Evolutionary conservation across 1,140 invertebrate genomes (phyloP).

Genomic region (Arctopsyche grandis): DNA sequence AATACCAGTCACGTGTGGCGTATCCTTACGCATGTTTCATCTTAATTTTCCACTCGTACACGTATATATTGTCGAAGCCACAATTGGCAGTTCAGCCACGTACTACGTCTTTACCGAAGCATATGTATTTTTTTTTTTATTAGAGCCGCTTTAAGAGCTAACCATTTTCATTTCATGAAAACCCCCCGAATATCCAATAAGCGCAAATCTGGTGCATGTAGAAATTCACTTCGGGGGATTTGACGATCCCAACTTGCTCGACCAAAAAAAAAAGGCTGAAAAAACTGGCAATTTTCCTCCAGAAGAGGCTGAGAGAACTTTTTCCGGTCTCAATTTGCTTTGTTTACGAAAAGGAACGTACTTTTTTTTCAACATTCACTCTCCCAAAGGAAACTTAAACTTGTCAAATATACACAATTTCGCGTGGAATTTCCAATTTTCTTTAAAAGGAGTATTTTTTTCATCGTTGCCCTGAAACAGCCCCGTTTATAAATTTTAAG

Average conservation of each 20-base stretch:
- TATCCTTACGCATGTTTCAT: background rate
- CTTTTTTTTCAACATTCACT: slow-evolving; percentile 13
- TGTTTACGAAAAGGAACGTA: background rate
- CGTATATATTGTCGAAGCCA: background rate
- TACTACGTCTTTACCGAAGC: background rate
- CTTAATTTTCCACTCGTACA: background rate
- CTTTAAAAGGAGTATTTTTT: slow-evolving; percentile 2
- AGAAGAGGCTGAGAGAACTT: background rate
- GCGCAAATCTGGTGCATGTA: slow-evolving; percentile 17
- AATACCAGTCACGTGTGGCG: background rate
- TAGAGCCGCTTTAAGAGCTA: background rate
- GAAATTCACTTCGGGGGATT: slow-evolving; percentile 20
- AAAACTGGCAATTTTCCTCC: slow-evolving; percentile 1
- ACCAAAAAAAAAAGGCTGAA: background rate
- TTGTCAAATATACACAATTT: slow-evolving; percentile 22
- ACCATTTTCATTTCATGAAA: slow-evolving; percentile 27
- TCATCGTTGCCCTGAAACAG: no score
- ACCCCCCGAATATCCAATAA: slow-evolving; percentile 21
- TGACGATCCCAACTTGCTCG: background rate
- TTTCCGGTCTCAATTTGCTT: slow-evolving; percentile 28
- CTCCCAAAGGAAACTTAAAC: slow-evolving; percentile 22
- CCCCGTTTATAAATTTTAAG: no score
- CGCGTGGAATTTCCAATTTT: slow-evolving; percentile 4
- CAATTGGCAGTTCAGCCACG: background rate
- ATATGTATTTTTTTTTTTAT: slow-evolving; percentile 1